These are phyloP conservation scores for Cydia strobilella DNA, from an alignment of 1,140 invertebrate genomes.

Conservation along the genomic window DNA sequence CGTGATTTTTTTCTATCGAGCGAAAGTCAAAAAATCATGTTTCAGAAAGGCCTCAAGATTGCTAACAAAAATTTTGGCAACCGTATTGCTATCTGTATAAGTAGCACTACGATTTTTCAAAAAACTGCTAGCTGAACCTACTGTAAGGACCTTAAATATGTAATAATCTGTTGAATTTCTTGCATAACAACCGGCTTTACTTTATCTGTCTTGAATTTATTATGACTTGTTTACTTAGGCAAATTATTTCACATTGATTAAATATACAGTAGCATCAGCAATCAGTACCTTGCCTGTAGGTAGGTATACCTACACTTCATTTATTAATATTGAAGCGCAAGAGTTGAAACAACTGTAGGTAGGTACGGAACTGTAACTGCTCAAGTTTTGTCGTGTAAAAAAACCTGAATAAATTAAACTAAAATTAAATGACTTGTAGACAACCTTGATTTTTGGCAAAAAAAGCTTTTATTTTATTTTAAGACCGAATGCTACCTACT, in stretches of 20 bases:
- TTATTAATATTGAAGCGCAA: neutral
- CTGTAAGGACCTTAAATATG: too few relatives aligned
- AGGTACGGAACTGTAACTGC: neutral
- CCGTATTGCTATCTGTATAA: too few relatives aligned
- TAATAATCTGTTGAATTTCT: neutral
- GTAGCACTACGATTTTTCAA: too few relatives aligned
- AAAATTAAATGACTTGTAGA: neutral
- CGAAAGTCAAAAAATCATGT: too few relatives aligned
- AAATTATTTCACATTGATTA: neutral
- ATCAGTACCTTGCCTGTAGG: too few relatives aligned
- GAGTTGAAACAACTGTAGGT: neutral
- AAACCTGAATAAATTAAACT: neutral
- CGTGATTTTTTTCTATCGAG: too few relatives aligned
- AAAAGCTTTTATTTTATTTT: neutral
- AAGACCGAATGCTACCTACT: too few relatives aligned
- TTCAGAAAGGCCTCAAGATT: too few relatives aligned
- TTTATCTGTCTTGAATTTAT: neutral
- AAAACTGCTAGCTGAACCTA: too few relatives aligned
- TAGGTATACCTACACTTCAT: neutral
- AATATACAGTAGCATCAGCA: neutral
- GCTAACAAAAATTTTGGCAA: too few relatives aligned
- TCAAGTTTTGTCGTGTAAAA: conserved; percentile 7
- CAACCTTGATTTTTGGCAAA: neutral
- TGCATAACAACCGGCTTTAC: neutral
- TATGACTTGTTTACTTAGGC: neutral